These are phyloP conservation scores for Sardina pilchardus DNA, from an alignment of 2,113 vertebrate genomes.

Conservation along the genomic window DNA sequence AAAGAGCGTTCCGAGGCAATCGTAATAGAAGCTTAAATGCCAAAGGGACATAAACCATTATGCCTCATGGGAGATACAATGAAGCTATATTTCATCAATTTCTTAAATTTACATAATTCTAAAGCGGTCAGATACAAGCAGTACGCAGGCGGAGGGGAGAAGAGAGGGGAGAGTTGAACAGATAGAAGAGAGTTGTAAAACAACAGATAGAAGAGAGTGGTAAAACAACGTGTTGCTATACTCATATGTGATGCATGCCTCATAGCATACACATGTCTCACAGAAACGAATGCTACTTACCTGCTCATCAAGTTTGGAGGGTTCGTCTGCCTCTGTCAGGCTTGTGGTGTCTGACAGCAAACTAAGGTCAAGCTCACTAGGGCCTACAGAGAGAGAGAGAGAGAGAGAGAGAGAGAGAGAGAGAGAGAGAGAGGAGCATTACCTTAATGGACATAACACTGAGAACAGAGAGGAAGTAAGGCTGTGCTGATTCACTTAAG, in stretches of 20 bases:
- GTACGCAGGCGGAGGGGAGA: neutral
- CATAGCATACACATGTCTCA: neutral
- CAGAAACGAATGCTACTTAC: constrained; percentile 64
- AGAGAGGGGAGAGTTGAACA: neutral
- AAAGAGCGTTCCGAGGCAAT: neutral
- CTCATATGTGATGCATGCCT: too few relatives aligned
- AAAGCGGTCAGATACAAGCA: neutral
- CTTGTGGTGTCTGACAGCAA: constrained; percentile 80
- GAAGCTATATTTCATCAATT: neutral
- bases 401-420: neutral
- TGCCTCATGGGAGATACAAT: neutral
- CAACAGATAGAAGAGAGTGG: too few relatives aligned
- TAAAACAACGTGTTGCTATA: too few relatives aligned
- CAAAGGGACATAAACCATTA: constrained; percentile 29
- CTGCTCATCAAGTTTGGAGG: constrained; percentile 84
- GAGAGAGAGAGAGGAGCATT: neutral
- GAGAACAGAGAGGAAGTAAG: neutral
- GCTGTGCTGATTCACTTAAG: neutral
- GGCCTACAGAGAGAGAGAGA: constrained; percentile 68
- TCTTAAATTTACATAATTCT: neutral
- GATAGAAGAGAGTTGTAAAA: too few relatives aligned
- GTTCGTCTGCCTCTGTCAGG: constrained; percentile 70
- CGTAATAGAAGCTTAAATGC: constrained; percentile 23
- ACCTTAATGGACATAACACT: neutral
- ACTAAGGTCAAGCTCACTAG: constrained; percentile 82